These are phyloP conservation scores for Actinia tenebrosa DNA, from an alignment of 64 coral and sea anemone genomes.

Conservation along the genomic window DNA sequence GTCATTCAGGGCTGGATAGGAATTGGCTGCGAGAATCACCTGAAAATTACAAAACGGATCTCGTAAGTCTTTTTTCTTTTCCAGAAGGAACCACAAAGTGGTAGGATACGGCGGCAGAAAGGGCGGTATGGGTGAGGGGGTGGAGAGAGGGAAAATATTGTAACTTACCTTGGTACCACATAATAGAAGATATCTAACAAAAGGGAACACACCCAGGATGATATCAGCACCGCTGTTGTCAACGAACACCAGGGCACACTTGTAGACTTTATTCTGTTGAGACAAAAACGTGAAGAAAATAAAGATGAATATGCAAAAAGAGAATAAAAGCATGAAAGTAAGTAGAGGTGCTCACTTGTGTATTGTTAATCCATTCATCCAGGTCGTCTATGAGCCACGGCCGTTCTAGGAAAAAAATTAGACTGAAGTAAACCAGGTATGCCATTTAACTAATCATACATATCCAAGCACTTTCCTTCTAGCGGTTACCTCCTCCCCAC, in stretches of 20 bases:
- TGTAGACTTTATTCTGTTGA: conserved; percentile 56
- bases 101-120: too few relatives aligned
- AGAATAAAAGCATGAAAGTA: not conserved
- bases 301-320: not conserved
- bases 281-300: not conserved
- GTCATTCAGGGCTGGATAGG: conserved; percentile 90
- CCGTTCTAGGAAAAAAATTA: conserved; percentile 21
- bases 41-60: not conserved
- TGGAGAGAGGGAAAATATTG: not conserved
- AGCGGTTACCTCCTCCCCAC: too few relatives aligned
- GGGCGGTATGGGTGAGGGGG: too few relatives aligned
- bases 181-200: conserved; percentile 83
- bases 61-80: too few relatives aligned
- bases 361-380: conserved; percentile 72
- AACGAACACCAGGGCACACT: conserved; percentile 82
- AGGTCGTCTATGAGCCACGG: conserved; percentile 88
- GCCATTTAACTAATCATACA: too few relatives aligned
- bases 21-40: conserved; percentile 92
- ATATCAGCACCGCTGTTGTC: conserved; percentile 97
- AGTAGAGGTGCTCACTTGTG: conserved; percentile 40
- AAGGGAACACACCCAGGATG: conserved; percentile 95
- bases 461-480: too few relatives aligned
- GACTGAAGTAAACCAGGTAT: not conserved
- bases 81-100: too few relatives aligned
- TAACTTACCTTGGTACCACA: conserved; percentile 76